Conservation (phyloP, 2,888 invertebrate genomes). For the Lasioglossum figueresi region DNA sequence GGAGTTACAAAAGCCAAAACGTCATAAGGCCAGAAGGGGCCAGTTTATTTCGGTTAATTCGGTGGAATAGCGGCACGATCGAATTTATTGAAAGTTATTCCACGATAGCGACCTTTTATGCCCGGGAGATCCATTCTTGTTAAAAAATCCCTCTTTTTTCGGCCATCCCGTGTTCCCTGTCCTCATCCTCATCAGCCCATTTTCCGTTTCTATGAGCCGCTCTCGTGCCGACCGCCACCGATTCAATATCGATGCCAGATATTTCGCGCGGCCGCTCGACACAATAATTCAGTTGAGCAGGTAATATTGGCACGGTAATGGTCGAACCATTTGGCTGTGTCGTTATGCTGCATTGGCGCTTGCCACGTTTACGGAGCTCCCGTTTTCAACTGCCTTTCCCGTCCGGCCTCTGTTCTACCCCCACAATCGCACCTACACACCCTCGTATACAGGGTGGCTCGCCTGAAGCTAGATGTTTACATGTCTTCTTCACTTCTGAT, state of each 20-base stretch:
- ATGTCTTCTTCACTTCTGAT: background rate
- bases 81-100: slow-evolving; percentile 75
- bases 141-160: slow-evolving; percentile 42
- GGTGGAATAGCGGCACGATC: slow-evolving; percentile 43
- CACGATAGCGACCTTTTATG: slow-evolving; percentile 73
- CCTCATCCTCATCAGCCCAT: slow-evolving; percentile 31
- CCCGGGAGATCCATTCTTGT: slow-evolving; percentile 70
- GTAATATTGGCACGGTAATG: slow-evolving; percentile 79
- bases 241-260: slow-evolving; percentile 79
- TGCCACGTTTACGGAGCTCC: slow-evolving; percentile 75
- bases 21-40: background rate
- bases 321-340: slow-evolving; percentile 78
- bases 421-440: slow-evolving; percentile 35
- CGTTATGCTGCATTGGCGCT: slow-evolving; percentile 79
- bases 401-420: slow-evolving; percentile 51
- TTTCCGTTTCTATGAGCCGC: slow-evolving; percentile 37
- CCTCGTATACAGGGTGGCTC: background rate
- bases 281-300: slow-evolving; percentile 80
- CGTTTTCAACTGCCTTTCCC: slow-evolving; percentile 71
- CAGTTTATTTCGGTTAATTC: slow-evolving; percentile 43
- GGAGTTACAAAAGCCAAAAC: background rate
- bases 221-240: slow-evolving; percentile 60
- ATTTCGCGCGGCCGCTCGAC: slow-evolving; percentile 77
- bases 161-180: slow-evolving; percentile 10
- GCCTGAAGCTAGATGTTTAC: background rate